Evolutionary conservation across 2,113 vertebrate genomes (phyloP).

Genomic region (Orthonyx spaldingii): DNA sequence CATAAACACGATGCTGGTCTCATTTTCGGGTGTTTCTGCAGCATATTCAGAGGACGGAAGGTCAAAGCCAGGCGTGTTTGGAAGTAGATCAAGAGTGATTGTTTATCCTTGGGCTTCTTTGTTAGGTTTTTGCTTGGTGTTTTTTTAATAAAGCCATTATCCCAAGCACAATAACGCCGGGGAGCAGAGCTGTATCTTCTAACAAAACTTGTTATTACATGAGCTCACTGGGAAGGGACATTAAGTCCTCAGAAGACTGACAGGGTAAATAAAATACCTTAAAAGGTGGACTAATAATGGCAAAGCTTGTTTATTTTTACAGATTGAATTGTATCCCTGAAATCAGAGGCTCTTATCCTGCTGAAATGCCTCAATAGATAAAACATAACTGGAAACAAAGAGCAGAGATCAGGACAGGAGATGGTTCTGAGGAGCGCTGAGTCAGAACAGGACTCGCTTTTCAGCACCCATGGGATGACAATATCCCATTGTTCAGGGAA

Average conservation of each 20-base stretch:
- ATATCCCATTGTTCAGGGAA: not conserved
- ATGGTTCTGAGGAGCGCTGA: not conserved
- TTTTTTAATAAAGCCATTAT: not conserved
- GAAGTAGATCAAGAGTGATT: not conserved
- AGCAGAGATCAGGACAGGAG: not conserved
- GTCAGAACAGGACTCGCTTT: not conserved
- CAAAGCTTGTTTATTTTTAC: not conserved
- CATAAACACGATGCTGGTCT: fast-evolving
- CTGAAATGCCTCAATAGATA: not conserved
- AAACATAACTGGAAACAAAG: not conserved
- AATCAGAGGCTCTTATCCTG: not conserved
- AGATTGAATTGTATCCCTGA: not conserved
- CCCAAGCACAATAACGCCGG: not conserved
- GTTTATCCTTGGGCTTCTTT: not conserved
- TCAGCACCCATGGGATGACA: not conserved
- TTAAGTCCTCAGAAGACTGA: not conserved
- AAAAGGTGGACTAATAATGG: not conserved
- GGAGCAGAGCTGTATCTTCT: not conserved
- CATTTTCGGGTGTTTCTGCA: not conserved
- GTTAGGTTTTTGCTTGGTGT: not conserved
- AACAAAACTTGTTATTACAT: not conserved
- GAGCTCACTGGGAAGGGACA: not conserved
- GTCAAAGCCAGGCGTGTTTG: not conserved
- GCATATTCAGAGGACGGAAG: not conserved
- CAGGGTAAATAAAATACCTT: not conserved